Evolutionary conservation across 2,888 invertebrate species (phyloP), one percentile per base, ranked within the genome.

Genomic region (Erpobdella octoculata): DNA sequence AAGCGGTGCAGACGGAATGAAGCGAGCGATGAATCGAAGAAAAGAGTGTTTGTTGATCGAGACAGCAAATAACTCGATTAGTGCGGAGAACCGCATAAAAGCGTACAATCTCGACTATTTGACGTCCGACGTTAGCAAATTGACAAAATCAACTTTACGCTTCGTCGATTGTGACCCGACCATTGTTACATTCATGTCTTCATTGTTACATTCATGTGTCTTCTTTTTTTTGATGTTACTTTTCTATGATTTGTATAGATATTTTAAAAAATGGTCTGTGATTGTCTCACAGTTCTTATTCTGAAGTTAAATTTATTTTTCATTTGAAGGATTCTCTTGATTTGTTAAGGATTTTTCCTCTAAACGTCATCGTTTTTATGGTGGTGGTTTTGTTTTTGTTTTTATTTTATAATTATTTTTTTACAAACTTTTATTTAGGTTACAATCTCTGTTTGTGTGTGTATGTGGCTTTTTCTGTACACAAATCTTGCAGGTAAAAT

Each of bases 61-160:
- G n/a, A n/a, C n/a, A n/a, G 53, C 53, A 28, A 8, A 25, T 53
- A 53, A 53, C 53, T 53, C 53, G 28, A 53, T 53, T 53, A 53
- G 21, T 53, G 5, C 21, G n/a, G 28, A 53, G 53, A 28, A 53
- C 53, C 28, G 8, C 53, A 25, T 3, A 53, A 53, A 53, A 53
- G 53, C 53, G 21, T 53, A 53, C 53, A 53, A 53, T 5, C 21
- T 25, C 21, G 28, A n/a, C 53, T 28, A 53, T 53, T 53, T 53
- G 53, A 53, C 53, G 53, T 53, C 21, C 3, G 21, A 53, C 53
- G 21, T 21, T 15, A 28, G 21, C 28, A 53, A 53, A 53, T 53
- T 53, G 53, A 53, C 53, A 53, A 6, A 53, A 53, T 28, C 53
- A 53, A 53, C 53, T 53, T 9, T 9, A 28, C 15, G 53, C n/a